A percentile compares a stretch with the other conserved stretches of the same genome.
These are phyloP conservation scores for Seira musarum DNA, from an alignment of 2,888 invertebrate species.

Conservation along the genomic window DNA sequence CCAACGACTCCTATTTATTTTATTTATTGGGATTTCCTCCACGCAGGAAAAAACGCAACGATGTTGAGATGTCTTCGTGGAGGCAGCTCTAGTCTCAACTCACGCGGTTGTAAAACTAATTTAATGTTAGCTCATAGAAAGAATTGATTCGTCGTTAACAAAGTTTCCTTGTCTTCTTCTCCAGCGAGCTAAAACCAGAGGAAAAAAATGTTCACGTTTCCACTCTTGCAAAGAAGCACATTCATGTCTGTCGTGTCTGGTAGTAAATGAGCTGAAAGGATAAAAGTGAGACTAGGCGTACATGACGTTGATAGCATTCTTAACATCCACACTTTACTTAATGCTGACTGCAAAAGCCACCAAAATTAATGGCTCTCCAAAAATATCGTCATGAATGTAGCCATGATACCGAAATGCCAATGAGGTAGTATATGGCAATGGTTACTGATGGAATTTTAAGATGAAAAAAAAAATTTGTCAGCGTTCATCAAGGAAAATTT, in stretches of 20 bases:
- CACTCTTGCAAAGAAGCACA: not conserved
- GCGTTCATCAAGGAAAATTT: too few species aligned
- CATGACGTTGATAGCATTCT: constrained; percentile 28
- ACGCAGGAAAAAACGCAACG: too few species aligned
- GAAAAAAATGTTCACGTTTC: not conserved
- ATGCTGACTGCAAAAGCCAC: not conserved
- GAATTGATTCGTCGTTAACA: constrained; percentile 6
- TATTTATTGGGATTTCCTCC: not conserved
- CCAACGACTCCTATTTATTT: too few species aligned
- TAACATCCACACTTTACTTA: constrained; percentile 17
- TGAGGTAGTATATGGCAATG: too few species aligned
- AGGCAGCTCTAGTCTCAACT: too few species aligned
- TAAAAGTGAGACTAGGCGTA: not conserved
- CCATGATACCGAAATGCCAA: too few species aligned
- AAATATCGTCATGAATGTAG: not conserved
- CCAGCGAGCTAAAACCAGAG: not conserved
- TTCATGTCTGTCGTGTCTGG: too few species aligned
- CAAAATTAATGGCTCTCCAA: not conserved
- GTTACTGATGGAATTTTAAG: too few species aligned
- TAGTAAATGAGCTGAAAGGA: constrained; percentile 10
- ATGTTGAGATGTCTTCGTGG: too few species aligned
- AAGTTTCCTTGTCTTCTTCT: not conserved
- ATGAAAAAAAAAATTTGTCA: too few species aligned
- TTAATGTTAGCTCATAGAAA: constrained; percentile 7
- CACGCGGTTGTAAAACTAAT: constrained; percentile 9